Conservation (phyloP, 2,113 vertebrate genomes). For the Paedocypris sp. region DNA sequence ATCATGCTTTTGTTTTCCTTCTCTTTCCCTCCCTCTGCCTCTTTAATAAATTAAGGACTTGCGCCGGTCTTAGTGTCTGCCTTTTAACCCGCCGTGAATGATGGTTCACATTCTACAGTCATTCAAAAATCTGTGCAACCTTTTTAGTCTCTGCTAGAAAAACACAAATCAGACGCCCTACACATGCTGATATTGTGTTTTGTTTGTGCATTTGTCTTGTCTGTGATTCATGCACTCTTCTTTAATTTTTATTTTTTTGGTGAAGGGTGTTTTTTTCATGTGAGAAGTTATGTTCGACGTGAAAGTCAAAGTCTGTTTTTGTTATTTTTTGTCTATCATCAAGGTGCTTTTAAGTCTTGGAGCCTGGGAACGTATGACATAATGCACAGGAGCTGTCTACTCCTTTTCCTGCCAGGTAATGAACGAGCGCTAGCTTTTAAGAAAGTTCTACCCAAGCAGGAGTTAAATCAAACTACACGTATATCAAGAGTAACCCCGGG, state of each 20-base stretch:
- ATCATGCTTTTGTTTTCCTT: conserved; percentile 22
- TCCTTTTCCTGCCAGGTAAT: conserved; percentile 42
- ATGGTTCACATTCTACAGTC: conserved; percentile 13
- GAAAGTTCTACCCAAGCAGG: conserved; percentile 48
- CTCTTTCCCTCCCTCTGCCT: conserved; percentile 1
- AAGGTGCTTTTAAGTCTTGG: conserved; percentile 57
- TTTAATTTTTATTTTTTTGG: background rate
- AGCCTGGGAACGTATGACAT: conserved; percentile 46
- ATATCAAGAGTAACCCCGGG: conserved; percentile 35
- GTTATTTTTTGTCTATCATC: conserved; percentile 54
- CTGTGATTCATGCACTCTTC: background rate
- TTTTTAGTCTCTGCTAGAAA: conserved; percentile 20
- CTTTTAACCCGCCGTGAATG: conserved; percentile 25
- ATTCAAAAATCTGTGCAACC: conserved; percentile 24
- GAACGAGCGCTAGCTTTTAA: conserved; percentile 51
- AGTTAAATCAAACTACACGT: conserved; percentile 52
- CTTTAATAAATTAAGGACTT: conserved; percentile 22
- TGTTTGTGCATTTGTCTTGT: background rate
- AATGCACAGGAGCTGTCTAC: conserved; percentile 39
- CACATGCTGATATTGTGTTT: background rate
- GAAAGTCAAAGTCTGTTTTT: conserved; percentile 12
- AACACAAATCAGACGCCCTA: background rate
- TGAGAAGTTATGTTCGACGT: background rate
- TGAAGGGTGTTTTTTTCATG: background rate
- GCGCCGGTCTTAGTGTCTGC: background rate